Percentiles rank a stretch among this genome's conserved stretches.
phyloP scores from a whole-genome alignment of 2,888 invertebrate species.

The Lasioglossum pauxillum region DNA sequence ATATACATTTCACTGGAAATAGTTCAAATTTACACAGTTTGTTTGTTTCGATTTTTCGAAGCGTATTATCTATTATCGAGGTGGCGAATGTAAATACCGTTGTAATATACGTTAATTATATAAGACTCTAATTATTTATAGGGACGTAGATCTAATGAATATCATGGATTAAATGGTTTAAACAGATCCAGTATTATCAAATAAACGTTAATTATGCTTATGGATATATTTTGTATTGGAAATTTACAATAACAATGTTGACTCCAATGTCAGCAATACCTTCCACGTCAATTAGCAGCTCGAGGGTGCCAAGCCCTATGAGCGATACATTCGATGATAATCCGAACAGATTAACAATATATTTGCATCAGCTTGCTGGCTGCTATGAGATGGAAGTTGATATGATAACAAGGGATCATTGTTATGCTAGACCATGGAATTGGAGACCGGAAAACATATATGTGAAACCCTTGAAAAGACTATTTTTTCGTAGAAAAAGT shows the following conservation, averaged over 20 bases:
- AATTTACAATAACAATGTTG: slow-evolving; percentile 52
- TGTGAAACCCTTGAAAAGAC: slow-evolving; percentile 86
- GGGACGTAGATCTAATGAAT: neutral
- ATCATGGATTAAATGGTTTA: neutral
- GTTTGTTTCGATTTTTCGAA: neutral
- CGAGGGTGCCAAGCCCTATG: slow-evolving; percentile 79
- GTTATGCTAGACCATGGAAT: slow-evolving; percentile 90
- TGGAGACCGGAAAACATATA: slow-evolving; percentile 88
- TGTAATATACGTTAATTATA: neutral
- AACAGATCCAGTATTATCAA: slow-evolving; percentile 6
- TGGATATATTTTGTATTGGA: slow-evolving; percentile 19
- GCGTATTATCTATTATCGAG: neutral
- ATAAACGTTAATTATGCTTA: slow-evolving; percentile 7
- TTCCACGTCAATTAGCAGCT: slow-evolving; percentile 60
- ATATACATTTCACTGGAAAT: neutral
- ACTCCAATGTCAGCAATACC: slow-evolving; percentile 50
- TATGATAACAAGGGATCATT: slow-evolving; percentile 88
- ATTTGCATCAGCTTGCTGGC: slow-evolving; percentile 80
- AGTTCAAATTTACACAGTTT: neutral
- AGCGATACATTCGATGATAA: slow-evolving; percentile 85
- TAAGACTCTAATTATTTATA: slow-evolving; percentile 33
- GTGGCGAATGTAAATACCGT: neutral
- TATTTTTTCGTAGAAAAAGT: slow-evolving; percentile 83
- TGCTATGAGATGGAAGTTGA: slow-evolving; percentile 82
- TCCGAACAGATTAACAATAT: slow-evolving; percentile 84